A percentile compares a stretch with the other conserved stretches of the same genome.
Conservation (phyloP, 1,140 invertebrate species). For the Drosophila yakuba region DNA sequence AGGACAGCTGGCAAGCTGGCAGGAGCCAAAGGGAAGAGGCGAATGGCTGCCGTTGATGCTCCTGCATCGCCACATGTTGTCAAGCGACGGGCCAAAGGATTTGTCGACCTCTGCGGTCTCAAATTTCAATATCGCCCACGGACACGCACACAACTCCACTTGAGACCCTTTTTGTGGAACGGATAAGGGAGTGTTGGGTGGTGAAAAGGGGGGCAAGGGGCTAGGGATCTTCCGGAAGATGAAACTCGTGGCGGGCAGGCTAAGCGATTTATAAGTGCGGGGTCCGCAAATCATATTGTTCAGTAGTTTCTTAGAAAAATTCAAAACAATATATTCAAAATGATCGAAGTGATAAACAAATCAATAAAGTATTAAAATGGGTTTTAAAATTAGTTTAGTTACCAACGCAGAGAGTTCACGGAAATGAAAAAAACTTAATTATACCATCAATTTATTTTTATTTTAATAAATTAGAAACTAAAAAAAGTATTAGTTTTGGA, state of each 20-base stretch:
- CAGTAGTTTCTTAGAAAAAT: slow-evolving; percentile 1
- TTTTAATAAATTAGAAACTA: too few species aligned
- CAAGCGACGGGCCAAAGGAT: slow-evolving; percentile 48
- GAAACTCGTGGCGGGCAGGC: slow-evolving; percentile 2
- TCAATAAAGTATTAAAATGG: too few species aligned
- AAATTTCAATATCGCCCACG: slow-evolving; percentile 63
- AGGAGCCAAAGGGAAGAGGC: slow-evolving; percentile 19
- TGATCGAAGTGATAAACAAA: neutral
- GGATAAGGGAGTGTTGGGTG: slow-evolving; percentile 3
- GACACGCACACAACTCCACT: slow-evolving; percentile 37
- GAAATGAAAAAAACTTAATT: too few species aligned
- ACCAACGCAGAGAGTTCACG: too few species aligned
- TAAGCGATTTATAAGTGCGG: slow-evolving; percentile 21
- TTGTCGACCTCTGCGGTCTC: slow-evolving; percentile 57
- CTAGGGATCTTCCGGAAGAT: slow-evolving; percentile 3
- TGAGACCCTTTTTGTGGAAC: slow-evolving; percentile 38
- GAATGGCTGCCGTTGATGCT: slow-evolving; percentile 50
- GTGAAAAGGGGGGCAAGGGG: neutral
- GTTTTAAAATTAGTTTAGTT: too few species aligned
- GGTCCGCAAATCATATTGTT: slow-evolving; percentile 21
- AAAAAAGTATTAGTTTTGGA: too few species aligned
- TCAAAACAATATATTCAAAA: neutral
- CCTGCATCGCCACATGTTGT: slow-evolving; percentile 54
- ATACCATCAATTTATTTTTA: neutral
- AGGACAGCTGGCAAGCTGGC: neutral